Conservation (phyloP, 2,888 invertebrate species). For the Abrostola tripartita region DNA sequence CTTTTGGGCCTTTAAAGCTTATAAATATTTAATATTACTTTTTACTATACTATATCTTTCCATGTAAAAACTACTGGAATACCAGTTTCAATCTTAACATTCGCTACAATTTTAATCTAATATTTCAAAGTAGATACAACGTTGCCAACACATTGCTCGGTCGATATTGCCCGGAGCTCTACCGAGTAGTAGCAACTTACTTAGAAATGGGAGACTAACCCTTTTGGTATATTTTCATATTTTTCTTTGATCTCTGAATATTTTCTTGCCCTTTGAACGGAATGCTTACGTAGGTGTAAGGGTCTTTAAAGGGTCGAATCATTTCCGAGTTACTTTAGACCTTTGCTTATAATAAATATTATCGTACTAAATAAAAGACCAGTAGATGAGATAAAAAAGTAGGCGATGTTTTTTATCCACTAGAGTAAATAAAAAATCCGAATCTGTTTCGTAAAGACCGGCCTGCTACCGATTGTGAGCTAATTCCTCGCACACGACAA, state of each 20-base stretch:
- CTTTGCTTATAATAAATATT: background rate
- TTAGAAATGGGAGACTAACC: constrained; percentile 14
- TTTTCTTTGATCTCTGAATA: constrained; percentile 22
- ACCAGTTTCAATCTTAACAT: background rate
- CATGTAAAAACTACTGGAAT: too few relatives aligned
- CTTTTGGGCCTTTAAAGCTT: background rate
- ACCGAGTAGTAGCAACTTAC: constrained; percentile 10
- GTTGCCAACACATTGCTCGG: background rate
- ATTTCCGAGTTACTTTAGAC: background rate
- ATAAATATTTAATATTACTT: background rate
- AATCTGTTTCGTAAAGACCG: too few relatives aligned
- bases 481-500: too few relatives aligned
- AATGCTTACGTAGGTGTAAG: constrained; percentile 7
- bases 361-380: background rate
- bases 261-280: constrained; percentile 15
- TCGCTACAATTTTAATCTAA: constrained; percentile 13
- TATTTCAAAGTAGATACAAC: constrained; percentile 11
- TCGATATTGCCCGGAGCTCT: constrained; percentile 17
- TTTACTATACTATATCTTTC: too few relatives aligned
- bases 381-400: too few relatives aligned
- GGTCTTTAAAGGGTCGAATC: background rate
- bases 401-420: too few relatives aligned
- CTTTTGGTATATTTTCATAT: constrained; percentile 18
- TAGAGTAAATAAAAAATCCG: too few relatives aligned
- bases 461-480: too few relatives aligned